phyloP scores from a whole-genome alignment of 2,888 invertebrate genomes.

The Noctua fimbriata region DNA sequence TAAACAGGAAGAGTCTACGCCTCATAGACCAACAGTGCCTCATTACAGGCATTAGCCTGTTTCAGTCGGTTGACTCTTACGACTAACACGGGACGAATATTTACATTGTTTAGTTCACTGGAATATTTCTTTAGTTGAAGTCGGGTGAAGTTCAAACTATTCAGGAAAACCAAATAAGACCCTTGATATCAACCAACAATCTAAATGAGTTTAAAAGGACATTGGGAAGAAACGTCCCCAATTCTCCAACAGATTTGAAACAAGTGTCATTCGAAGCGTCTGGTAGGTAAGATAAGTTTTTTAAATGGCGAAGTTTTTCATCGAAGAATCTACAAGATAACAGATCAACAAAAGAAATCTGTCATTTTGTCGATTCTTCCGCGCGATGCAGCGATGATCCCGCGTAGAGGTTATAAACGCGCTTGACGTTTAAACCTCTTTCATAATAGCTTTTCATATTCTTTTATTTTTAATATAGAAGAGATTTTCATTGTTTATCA shows the following conservation, averaged over 20 bases:
- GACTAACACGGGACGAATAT: slow-evolving; percentile 28
- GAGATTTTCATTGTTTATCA: not conserved
- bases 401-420: no score
- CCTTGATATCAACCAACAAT: not conserved
- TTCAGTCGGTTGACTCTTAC: slow-evolving; percentile 40
- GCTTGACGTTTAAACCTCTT: no score
- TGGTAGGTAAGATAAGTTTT: no score
- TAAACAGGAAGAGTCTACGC: slow-evolving; percentile 24
- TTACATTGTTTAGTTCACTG: slow-evolving; percentile 6
- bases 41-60: slow-evolving; percentile 40
- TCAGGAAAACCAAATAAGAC: not conserved
- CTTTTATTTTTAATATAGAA: not conserved
- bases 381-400: no score
- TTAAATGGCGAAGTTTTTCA: not conserved
- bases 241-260: not conserved
- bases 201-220: not conserved
- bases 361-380: no score
- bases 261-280: not conserved
- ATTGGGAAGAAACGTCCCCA: not conserved
- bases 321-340: no score
- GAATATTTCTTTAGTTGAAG: slow-evolving; percentile 11
- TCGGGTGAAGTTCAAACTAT: not conserved
- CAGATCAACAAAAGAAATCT: no score
- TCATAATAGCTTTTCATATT: no score
- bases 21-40: slow-evolving; percentile 26